Evolutionary conservation across 1,140 invertebrate genomes (phyloP).

Genomic region (Steinernema feltiae): DNA sequence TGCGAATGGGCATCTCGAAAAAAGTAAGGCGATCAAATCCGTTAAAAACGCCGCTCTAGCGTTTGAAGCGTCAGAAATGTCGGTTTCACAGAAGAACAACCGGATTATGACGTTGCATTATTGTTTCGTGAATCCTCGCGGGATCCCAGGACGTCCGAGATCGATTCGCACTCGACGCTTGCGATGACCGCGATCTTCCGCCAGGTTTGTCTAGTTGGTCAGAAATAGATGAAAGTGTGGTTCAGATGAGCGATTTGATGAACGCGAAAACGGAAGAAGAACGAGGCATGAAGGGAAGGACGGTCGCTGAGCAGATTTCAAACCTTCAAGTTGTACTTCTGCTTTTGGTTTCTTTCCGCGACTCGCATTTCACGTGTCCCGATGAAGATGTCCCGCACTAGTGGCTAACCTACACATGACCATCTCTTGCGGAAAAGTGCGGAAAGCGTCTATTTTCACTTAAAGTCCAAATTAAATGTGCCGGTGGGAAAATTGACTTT

Average conservation of each 20-base stretch:
- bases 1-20: too few species aligned
- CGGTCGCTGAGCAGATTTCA: not conserved
- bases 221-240: not conserved
- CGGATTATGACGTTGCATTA: conserved; percentile 33
- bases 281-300: not conserved
- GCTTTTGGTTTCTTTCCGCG: too few species aligned
- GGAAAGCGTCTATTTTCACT: too few species aligned
- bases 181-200: conserved; percentile 32
- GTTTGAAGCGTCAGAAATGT: not conserved
- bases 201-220: not conserved
- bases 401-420: too few species aligned
- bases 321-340: not conserved
- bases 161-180: conserved; percentile 36
- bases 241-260: not conserved
- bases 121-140: conserved; percentile 48
- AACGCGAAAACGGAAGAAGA: not conserved
- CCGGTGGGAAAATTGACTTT: too few species aligned
- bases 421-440: too few species aligned
- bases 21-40: too few species aligned
- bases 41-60: not conserved
- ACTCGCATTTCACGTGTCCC: too few species aligned
- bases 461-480: too few species aligned
- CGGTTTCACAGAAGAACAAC: not conserved
- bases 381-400: too few species aligned
- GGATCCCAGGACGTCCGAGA: conserved; percentile 15